These are phyloP conservation scores for Distichodus sexfasciatus DNA, from an alignment of 2,797 vertebrate genomes.

Conservation along the genomic window DNA sequence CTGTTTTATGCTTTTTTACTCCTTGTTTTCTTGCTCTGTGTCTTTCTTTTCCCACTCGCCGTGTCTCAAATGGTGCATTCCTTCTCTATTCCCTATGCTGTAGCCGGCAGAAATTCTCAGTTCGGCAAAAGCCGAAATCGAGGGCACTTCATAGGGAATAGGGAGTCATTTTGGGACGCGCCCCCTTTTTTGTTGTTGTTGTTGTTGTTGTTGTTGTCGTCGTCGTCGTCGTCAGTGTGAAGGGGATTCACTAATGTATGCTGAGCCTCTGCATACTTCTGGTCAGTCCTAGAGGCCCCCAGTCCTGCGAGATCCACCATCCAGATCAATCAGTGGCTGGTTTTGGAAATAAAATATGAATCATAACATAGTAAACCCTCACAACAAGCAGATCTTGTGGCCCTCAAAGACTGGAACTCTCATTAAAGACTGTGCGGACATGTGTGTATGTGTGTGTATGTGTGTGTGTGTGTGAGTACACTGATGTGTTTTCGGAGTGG, in stretches of 20 bases:
- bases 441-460: constrained; percentile 36
- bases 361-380: constrained; percentile 28
- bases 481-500: constrained; percentile 31
- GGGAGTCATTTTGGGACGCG: constrained; percentile 44
- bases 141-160: constrained; percentile 55
- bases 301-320: constrained; percentile 51
- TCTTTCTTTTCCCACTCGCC: constrained; percentile 5
- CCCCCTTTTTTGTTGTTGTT: too few relatives aligned
- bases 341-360: constrained; percentile 28
- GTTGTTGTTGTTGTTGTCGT: too few relatives aligned
- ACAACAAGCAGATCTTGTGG: constrained; percentile 58
- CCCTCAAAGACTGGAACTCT: constrained; percentile 54
- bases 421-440: constrained; percentile 41
- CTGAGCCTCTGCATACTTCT: constrained; percentile 57
- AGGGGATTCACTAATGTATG: constrained; percentile 36
- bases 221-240: constrained; percentile 18
- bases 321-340: constrained; percentile 25
- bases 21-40: constrained; percentile 35
- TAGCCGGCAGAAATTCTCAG: not conserved
- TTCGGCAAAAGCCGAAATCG: not conserved
- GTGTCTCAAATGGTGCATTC: constrained; percentile 44
- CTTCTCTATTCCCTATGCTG: constrained; percentile 52
- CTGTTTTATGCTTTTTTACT: constrained; percentile 46
- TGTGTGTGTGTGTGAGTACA: constrained; percentile 36
- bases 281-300: constrained; percentile 63